These are phyloP conservation scores for Peucedramus taeniatus DNA, from an alignment of 2,113 vertebrate species.

Conservation along the genomic window DNA sequence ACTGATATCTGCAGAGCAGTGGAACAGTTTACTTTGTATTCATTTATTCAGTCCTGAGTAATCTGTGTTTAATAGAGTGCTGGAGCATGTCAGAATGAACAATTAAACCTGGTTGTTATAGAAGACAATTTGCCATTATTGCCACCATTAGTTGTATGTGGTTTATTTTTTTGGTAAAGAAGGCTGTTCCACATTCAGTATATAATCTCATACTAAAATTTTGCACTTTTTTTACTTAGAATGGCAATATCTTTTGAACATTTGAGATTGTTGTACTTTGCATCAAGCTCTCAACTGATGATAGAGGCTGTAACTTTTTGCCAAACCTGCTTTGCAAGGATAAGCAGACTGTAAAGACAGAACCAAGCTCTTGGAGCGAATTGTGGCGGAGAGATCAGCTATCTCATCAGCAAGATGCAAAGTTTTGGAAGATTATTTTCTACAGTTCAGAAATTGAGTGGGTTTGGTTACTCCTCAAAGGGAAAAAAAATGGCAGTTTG, in stretches of 20 bases:
- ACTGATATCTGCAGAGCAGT: constrained; percentile 10
- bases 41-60: constrained; percentile 69
- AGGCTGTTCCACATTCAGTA: neutral
- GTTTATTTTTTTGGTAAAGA: constrained; percentile 61
- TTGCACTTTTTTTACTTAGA: neutral
- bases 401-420: neutral
- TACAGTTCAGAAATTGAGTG: neutral
- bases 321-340: neutral
- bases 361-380: neutral
- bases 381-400: neutral
- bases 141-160: constrained; percentile 8
- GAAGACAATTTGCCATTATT: constrained; percentile 57
- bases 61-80: constrained; percentile 70
- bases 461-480: neutral
- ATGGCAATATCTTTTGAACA: neutral
- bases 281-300: neutral
- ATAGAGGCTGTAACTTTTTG: neutral
- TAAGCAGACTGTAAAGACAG: neutral
- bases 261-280: neutral
- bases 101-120: constrained; percentile 70
- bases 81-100: constrained; percentile 63
- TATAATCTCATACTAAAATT: neutral
- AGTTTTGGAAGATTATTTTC: neutral
- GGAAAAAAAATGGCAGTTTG: neutral
- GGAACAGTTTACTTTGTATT: constrained; percentile 59